These are phyloP conservation scores for Calephelis perditalis DNA, from an alignment of 2,888 invertebrate genomes.

Conservation along the genomic window DNA sequence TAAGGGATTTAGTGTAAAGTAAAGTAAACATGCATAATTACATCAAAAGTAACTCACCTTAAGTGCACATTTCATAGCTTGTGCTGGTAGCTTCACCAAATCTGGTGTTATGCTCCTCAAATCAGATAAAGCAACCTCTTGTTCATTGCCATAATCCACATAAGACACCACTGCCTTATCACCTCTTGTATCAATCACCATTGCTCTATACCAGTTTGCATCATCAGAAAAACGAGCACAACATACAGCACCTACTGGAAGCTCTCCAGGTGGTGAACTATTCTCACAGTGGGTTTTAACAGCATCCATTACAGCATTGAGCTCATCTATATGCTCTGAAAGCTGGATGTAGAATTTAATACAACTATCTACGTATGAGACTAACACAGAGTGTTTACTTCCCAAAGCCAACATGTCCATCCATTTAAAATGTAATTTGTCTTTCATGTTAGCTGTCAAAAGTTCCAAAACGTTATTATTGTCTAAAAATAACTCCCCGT, in stretches of 20 bases:
- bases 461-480: slow-evolving; percentile 79
- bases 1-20: too few relatives aligned
- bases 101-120: slow-evolving; percentile 82
- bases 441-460: slow-evolving; percentile 61
- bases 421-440: slow-evolving; percentile 60
- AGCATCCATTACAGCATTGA: slow-evolving; percentile 82
- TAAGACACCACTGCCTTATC: slow-evolving; percentile 85
- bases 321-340: slow-evolving; percentile 76
- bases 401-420: slow-evolving; percentile 55
- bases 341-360: slow-evolving; percentile 86
- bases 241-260: slow-evolving; percentile 81
- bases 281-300: slow-evolving; percentile 79
- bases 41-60: slow-evolving; percentile 54
- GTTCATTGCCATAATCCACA: slow-evolving; percentile 97
- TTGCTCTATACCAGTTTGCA: slow-evolving; percentile 94
- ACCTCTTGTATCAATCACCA: slow-evolving; percentile 80
- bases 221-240: slow-evolving; percentile 89
- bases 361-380: slow-evolving; percentile 83
- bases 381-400: slow-evolving; percentile 69
- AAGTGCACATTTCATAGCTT: slow-evolving; percentile 88
- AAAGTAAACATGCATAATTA: too few relatives aligned
- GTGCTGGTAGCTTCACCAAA: slow-evolving; percentile 81
- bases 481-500: slow-evolving; percentile 83
- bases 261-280: slow-evolving; percentile 59
- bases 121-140: slow-evolving; percentile 80